phyloP scores from a whole-genome alignment of 2,888 invertebrate genomes.

The Brachycybe producta region DNA sequence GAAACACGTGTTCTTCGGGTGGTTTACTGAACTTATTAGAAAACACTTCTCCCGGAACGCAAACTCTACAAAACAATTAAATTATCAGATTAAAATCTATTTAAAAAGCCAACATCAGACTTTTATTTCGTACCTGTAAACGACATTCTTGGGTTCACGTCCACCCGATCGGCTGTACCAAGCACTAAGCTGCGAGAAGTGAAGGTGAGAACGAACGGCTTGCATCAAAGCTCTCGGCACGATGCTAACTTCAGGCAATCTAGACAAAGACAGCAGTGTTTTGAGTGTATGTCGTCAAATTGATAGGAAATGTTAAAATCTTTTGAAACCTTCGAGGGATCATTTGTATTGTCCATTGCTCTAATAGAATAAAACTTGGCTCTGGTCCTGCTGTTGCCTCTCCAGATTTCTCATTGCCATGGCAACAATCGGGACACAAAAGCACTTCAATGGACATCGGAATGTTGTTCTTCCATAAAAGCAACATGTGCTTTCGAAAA shows the following conservation, averaged over 20 bases:
- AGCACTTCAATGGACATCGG: slow-evolving; percentile 70
- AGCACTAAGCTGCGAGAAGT: slow-evolving; percentile 92
- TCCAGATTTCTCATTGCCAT: slow-evolving; percentile 33
- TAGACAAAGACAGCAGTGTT: slow-evolving; percentile 15
- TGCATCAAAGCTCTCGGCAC: slow-evolving; percentile 58
- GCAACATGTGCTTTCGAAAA: slow-evolving; percentile 43
- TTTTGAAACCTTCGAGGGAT: slow-evolving; percentile 43
- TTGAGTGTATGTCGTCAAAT: background rate
- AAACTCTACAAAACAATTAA: slow-evolving; percentile 35
- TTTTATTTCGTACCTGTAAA: slow-evolving; percentile 42
- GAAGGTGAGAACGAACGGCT: slow-evolving; percentile 84
- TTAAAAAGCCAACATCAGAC: too few species aligned
- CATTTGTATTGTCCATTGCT: slow-evolving; percentile 67
- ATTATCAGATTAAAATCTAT: too few species aligned
- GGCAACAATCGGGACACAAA: slow-evolving; percentile 56
- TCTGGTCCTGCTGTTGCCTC: slow-evolving; percentile 30
- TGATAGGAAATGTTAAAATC: background rate
- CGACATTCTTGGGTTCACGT: slow-evolving; percentile 38
- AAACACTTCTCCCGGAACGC: slow-evolving; percentile 52
- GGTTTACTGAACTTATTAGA: slow-evolving; percentile 38
- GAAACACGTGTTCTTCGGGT: slow-evolving; percentile 57
- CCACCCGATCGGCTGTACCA: slow-evolving; percentile 52
- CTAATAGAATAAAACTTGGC: slow-evolving; percentile 47
- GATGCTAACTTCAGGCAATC: slow-evolving; percentile 25
- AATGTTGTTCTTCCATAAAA: slow-evolving; percentile 54